Evolutionary conservation across 2,113 vertebrate species (phyloP).

Genomic region (Chroicocephalus ridibundus): DNA sequence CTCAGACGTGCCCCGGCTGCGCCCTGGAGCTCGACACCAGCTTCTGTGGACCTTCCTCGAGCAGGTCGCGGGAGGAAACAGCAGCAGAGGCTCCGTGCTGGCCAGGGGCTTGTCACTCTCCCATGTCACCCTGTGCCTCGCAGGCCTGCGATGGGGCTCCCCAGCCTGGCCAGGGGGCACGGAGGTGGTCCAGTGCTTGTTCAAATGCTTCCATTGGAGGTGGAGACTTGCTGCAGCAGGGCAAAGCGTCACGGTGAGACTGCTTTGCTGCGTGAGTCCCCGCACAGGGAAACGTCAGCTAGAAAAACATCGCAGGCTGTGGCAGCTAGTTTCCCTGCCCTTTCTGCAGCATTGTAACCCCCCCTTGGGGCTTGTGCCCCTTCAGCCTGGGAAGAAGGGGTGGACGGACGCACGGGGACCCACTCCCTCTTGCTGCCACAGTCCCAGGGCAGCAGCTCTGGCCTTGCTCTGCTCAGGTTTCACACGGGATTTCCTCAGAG

Average conservation of each 20-base stretch:
- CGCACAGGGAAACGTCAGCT: neutral
- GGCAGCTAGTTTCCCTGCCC: neutral
- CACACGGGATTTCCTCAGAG: neutral
- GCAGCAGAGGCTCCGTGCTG: fast-evolving
- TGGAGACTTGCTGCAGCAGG: neutral
- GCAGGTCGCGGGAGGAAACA: fast-evolving
- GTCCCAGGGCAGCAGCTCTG: neutral
- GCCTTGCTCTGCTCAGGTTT: neutral
- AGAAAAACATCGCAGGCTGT: neutral
- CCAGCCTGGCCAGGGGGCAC: fast-evolving
- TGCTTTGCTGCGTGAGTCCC: neutral
- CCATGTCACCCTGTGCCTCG: fast-evolving
- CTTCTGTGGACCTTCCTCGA: neutral
- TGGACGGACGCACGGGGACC: fast-evolving
- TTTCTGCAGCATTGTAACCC: neutral
- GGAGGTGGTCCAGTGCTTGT: neutral
- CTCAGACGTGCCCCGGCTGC: neutral
- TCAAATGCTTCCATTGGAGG: neutral
- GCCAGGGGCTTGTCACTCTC: neutral
- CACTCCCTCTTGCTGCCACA: fast-evolving
- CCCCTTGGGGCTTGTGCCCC: neutral
- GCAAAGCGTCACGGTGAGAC: neutral
- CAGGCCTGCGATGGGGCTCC: neutral
- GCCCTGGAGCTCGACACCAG: neutral
- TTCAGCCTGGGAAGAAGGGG: neutral